phyloP scores from a whole-genome alignment of 2,113 vertebrate species.

The Puntigrus tetrazona region DNA sequence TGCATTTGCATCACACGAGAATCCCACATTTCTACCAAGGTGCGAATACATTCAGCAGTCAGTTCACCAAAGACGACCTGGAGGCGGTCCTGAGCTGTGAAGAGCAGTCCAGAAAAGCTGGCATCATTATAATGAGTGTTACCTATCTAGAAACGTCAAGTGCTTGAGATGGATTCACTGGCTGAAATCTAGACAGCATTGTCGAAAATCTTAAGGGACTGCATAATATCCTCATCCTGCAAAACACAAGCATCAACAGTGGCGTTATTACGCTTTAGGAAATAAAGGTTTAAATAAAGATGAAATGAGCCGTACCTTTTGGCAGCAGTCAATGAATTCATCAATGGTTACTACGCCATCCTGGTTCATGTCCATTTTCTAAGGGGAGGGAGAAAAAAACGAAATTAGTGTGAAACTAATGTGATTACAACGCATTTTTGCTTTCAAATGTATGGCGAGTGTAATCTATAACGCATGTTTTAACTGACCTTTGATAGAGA shows the following conservation, averaged over 20 bases:
- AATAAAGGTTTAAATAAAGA: background rate
- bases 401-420: too few species aligned
- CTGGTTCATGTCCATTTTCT: slow-evolving; percentile 98
- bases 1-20: background rate
- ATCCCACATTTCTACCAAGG: background rate
- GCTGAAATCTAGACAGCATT: slow-evolving; percentile 80
- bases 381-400: slow-evolving; percentile 46
- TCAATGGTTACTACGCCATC: slow-evolving; percentile 93
- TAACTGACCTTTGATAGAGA: background rate
- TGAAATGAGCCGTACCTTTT: slow-evolving; percentile 77
- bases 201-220: slow-evolving; percentile 93
- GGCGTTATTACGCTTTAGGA: background rate
- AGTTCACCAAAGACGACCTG: background rate
- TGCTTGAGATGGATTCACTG: background rate
- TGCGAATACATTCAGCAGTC: background rate
- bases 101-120: too few species aligned
- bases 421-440: background rate
- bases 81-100: background rate
- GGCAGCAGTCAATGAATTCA: slow-evolving; percentile 91
- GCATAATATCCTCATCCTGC: slow-evolving; percentile 93
- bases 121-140: background rate
- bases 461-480: background rate
- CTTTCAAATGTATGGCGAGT: background rate
- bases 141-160: background rate
- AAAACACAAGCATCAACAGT: background rate